Base-by-base conservation (phyloP, 2,888 invertebrate species). In the Thyatira batis region DNA sequence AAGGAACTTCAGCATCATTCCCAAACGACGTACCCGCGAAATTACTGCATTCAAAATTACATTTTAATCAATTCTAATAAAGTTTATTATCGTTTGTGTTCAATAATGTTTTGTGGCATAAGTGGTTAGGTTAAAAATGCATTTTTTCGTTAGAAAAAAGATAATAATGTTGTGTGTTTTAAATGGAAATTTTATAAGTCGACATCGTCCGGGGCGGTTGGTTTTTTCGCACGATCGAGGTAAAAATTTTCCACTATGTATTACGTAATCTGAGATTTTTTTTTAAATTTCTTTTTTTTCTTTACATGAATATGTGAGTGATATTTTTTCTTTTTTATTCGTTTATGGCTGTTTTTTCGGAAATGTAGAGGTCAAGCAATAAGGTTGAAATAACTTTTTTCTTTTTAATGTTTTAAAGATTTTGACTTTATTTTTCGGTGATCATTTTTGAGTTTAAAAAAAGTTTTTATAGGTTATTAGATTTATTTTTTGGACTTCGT, bases 121-220 rank as follows among this genome's bases (percentile, higher is more conserved):
- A 53, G 50, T 51, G 54, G 53, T 50, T 20, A 53, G 59, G 52
- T 60, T 64, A 74, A 74, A 76, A 80, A 77, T 75, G 75, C 69
- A 84, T 87, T 90, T 91, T 87, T 91, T 86, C 71, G 79, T 81
- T 83, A 87, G 86, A 91, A 92, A 92, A 92, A 92, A 78, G 91
- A 91, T 91, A 90, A 89, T 89, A 88, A 89, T 82, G 77, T 78
- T 75, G 76, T 72, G 73, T 80, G 82, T 91, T 92, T 92, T 89
- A 91, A 87, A 86, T 82, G 91, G 92, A 91, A 92, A 89, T 91
- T 91, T 92, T 92, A 91, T 87, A 87, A 84, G 82, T 76, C 56
- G 85, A 71, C 79, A 71, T 69, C 63, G 84, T 59, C 74, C 78
- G 61, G 78, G 78, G 78, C 82, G 91, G 90, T 81, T 85, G 91